phyloP scores from a whole-genome alignment of 2,113 vertebrate species.

The Brachionichthys hirsutus region DNA sequence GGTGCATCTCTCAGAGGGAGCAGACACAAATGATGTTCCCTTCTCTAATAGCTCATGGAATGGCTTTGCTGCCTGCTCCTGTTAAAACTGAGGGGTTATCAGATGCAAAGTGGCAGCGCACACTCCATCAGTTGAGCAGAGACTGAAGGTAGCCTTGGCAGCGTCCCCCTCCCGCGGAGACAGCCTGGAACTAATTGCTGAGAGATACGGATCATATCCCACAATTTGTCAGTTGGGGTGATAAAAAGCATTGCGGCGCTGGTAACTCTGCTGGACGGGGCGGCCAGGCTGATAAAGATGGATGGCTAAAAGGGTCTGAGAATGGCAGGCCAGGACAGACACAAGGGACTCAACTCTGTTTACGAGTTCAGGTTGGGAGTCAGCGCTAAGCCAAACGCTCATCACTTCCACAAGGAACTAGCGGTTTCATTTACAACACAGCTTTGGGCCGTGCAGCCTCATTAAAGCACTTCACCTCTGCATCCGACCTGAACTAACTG shows the following conservation, averaged over 20 bases:
- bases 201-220: conserved; percentile 81
- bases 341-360: conserved; percentile 53
- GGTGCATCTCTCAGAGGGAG: conserved; percentile 22
- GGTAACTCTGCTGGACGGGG: conserved; percentile 46
- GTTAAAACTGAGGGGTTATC: conserved; percentile 60
- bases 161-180: conserved; percentile 57
- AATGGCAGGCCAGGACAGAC: conserved; percentile 60
- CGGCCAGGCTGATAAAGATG: conserved; percentile 68
- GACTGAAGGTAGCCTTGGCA: conserved; percentile 58
- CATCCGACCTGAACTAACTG: conserved; percentile 22
- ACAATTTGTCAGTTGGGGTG: conserved; percentile 82
- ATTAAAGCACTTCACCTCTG: conserved; percentile 16
- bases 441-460: conserved; percentile 21
- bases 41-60: conserved; percentile 37
- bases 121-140: conserved; percentile 32
- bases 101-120: conserved; percentile 61
- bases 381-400: conserved; percentile 67
- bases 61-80: conserved; percentile 42
- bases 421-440: conserved; percentile 49
- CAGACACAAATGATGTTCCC: conserved; percentile 26
- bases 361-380: conserved; percentile 70
- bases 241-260: conserved; percentile 67
- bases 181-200: conserved; percentile 77
- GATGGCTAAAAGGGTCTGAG: conserved; percentile 59
- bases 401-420: conserved; percentile 34